Base-by-base conservation (phyloP, 2,888 invertebrate species). In the Hemaris fuciformis region DNA sequence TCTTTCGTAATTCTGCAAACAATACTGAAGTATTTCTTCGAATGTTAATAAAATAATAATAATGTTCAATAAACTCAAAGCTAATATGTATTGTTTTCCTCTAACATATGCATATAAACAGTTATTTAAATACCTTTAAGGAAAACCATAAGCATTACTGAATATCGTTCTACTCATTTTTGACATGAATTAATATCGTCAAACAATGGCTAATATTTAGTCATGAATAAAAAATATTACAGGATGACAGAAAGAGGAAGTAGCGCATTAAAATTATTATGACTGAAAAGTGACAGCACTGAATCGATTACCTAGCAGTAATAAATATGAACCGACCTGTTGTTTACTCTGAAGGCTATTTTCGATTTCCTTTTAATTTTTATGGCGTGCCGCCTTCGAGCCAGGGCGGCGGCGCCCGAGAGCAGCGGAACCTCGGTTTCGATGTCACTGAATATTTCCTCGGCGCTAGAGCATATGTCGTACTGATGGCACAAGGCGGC, bases 311-410 rank as follows among this genome's bases (percentile, higher is more conserved):
- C 8, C 8, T 38, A 34, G 13, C 27, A 57, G 15, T 59, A 59
- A 41, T 60, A 59, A 63, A 57, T 45, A 43, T 15, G 46, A 60
- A 81, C 84, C 66, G 65, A 92, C 91, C 91, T 92, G 76, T 82
- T 92, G 76, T 83, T 65, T 66, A 89, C 76, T 84, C 88, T 86
- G 80, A 85, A 90, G 75, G 84, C 74, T 68, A 91, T 83, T 81
- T 91, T 92, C 59, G 88, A 79, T 78, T 89, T 92, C 74, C 90
- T 83, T 71, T 88, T 91, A 63, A 87, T 76, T 71, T 82, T 91
- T 84, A 93, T 82, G 86, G 92, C 91, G 80, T 87, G 81, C 80
- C 91, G 87, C 82, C 91, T 82, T 79, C 89, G 76, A 74, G 87
- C 90, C 82, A 88, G 62, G 82, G 88, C 83, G 80, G 88, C 83